phyloP scores from a whole-genome alignment of 2,113 vertebrate species.

The Dicaeum eximium region DNA sequence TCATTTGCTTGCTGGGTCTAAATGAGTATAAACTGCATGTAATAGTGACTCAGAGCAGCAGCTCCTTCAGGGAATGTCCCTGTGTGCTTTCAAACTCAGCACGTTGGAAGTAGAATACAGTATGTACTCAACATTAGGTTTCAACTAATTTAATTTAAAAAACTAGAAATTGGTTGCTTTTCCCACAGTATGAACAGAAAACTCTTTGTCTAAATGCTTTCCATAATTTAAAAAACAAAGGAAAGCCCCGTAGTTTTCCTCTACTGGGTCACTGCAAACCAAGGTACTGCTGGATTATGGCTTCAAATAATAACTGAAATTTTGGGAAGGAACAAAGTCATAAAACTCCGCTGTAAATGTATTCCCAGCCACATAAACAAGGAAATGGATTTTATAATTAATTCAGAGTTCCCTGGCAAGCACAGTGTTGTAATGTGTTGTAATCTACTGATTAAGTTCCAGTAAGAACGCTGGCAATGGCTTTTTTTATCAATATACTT shows the following conservation, averaged over 20 bases:
- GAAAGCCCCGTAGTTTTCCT: neutral
- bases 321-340: slow-evolving; percentile 10
- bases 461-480: slow-evolving; percentile 30
- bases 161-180: neutral
- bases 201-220: neutral
- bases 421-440: slow-evolving; percentile 15
- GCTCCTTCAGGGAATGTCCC: neutral
- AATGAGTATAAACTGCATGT: neutral
- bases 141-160: neutral
- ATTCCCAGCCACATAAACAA: slow-evolving; percentile 45
- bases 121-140: neutral
- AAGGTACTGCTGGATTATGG: neutral
- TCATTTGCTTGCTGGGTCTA: neutral
- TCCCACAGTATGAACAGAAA: neutral
- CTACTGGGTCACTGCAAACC: neutral
- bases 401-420: slow-evolving; percentile 57
- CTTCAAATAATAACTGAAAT: neutral
- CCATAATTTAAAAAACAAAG: neutral
- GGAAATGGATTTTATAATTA: slow-evolving; percentile 57
- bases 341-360: slow-evolving; percentile 27
- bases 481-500: neutral
- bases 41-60: neutral
- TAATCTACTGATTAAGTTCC: slow-evolving; percentile 49
- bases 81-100: neutral
- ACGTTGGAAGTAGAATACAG: neutral